Percentiles rank a stretch among this genome's conserved stretches.
These are phyloP conservation scores for Sphenodon punctatus DNA, from an alignment of 2,797 vertebrate species.

Conservation along the genomic window DNA sequence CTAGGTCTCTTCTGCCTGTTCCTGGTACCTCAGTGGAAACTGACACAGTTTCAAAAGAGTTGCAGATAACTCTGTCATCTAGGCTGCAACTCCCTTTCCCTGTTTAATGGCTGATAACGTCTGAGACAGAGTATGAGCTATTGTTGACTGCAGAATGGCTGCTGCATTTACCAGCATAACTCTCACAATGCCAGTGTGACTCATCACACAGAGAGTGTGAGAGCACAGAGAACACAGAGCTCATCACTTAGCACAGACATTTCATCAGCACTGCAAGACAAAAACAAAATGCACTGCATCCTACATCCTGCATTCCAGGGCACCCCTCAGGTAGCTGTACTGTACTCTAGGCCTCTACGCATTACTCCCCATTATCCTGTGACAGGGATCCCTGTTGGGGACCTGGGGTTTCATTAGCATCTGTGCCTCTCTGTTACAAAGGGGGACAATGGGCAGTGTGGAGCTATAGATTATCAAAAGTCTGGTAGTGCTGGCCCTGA, in stretches of 20 bases:
- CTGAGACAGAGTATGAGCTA: neutral
- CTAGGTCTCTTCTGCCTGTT: neutral
- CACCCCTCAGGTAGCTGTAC: neutral
- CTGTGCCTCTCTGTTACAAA: no score
- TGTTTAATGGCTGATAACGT: neutral
- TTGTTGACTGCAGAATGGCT: neutral
- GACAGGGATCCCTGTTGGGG: neutral
- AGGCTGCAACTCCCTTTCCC: neutral
- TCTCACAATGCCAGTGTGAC: neutral
- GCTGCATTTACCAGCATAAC: neutral
- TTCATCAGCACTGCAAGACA: no score
- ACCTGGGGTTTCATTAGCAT: no score
- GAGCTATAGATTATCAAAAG: neutral
- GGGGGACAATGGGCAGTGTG: neutral
- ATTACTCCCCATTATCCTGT: constrained; percentile 10
- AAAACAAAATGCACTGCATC: neutral
- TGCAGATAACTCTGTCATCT: neutral
- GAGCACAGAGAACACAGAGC: neutral
- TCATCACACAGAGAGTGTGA: neutral
- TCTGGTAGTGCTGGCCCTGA: neutral
- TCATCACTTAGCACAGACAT: no score
- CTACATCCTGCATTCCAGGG: neutral
- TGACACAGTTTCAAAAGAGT: neutral
- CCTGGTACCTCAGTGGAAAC: neutral
- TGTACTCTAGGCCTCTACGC: neutral